Evolutionary conservation across 1,140 invertebrate genomes (phyloP).

Genomic region (Macrobrachium rosenbergii): DNA sequence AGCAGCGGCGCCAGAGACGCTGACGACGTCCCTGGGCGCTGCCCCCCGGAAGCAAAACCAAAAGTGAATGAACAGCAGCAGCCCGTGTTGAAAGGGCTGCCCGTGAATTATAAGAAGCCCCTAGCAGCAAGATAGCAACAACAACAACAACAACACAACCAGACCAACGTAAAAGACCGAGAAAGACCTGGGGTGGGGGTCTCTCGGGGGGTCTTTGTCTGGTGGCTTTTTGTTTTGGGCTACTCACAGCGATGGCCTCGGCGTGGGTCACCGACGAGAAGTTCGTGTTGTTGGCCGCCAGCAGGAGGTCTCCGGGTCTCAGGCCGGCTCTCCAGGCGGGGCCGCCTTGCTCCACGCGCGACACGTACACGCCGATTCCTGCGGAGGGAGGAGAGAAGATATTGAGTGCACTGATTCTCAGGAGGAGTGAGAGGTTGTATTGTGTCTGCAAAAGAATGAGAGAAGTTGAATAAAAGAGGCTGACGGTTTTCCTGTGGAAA

Average conservation of each 20-base stretch:
- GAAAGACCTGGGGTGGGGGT: background rate
- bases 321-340: constrained; percentile 49
- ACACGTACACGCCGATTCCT: constrained; percentile 57
- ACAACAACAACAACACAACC: constrained; percentile 2
- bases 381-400: background rate
- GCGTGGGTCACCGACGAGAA: constrained; percentile 54
- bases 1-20: background rate
- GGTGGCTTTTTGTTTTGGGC: background rate
- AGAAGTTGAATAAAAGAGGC: too few relatives aligned
- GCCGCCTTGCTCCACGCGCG: constrained; percentile 47
- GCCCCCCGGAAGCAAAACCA: background rate
- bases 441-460: too few relatives aligned
- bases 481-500: too few relatives aligned
- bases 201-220: too few relatives aligned
- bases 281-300: constrained; percentile 53
- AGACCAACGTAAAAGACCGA: background rate
- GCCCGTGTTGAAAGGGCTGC: background rate
- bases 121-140: constrained; percentile 23
- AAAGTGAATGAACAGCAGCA: background rate
- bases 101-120: background rate
- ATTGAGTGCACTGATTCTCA: background rate
- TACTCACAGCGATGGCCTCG: constrained; percentile 58
- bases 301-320: constrained; percentile 44
- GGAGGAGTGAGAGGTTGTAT: background rate
- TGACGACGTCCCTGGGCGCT: background rate